Base-by-base conservation (phyloP, 2,797 vertebrate genomes). In the Hipposideros larvatus region DNA sequence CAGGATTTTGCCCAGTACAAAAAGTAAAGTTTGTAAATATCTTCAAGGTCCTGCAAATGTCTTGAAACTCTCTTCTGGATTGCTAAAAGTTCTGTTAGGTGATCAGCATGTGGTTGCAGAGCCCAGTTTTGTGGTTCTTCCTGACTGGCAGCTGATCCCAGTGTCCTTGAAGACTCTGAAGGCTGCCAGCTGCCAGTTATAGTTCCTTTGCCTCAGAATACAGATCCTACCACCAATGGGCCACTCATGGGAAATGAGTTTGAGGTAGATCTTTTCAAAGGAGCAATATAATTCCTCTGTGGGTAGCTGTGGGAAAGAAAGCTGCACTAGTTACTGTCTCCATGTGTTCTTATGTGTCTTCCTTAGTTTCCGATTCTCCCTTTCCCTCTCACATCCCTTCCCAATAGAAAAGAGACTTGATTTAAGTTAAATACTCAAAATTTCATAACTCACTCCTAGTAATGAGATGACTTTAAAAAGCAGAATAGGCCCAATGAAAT, bases 391-490 rank as follows among this genome's bases (percentile, higher is more conserved):
- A 77, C 46, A 7, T 37, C 65, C 84, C 46, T 91, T 66, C 28
- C 34, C 34, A 90, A 15, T 43, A 63, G 66, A 28, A 94, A 79
- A 84, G 14, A 88, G 19, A 79, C 28, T 71, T 84, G 46, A 91
- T 80, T 90, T 70, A 57, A 94, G 28, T 91, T 53, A 87, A 61
- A 75, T 43, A 71, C 24, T 79, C 8, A 91, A 79, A 85, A 61
- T 83, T 87, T 91, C 34, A 48, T 28, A 82, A 87, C 66, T 77
- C n/a, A 84, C 8, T 74, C 8, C 73, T 53, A 88, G 34, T 88
- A 85, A 74, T 75, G 34, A 74, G 37, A 43, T 37, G 37, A 57
- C 46, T 61, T 19, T 87, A 68, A 68, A 92, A 31, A 80, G 15
- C 8, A 83, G 3, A 8, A 53, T 37, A 51, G 19, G 34, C 4